Percentiles rank a stretch among this genome's conserved stretches.
Conservation (phyloP, 2,113 vertebrate genomes). For the Marmota flaviventris region DNA sequence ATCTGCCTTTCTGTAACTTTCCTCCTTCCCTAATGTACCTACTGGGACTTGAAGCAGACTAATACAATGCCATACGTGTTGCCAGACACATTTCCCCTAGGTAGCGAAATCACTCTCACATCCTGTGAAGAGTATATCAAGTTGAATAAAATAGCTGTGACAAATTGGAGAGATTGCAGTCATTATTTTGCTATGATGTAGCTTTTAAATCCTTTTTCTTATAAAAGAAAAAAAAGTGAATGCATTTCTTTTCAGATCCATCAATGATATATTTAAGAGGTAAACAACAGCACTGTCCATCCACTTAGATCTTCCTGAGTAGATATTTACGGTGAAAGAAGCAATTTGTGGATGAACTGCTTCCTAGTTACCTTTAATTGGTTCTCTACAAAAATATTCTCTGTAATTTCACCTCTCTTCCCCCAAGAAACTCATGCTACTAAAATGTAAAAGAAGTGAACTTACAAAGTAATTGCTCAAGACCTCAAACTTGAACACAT, state of each 20-base stretch:
- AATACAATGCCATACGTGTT: neutral
- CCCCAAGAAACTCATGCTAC: neutral
- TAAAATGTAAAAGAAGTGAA: neutral
- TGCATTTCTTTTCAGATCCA: neutral
- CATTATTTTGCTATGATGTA: neutral
- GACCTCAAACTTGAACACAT: neutral
- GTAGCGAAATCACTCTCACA: neutral
- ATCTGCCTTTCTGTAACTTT: neutral
- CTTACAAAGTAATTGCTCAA: neutral
- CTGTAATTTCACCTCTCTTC: neutral
- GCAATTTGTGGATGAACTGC: neutral
- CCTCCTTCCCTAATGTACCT: neutral
- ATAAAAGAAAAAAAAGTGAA: neutral
- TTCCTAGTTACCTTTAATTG: conserved; percentile 5
- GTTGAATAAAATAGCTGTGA: conserved; percentile 15
- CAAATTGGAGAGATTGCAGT: conserved; percentile 28
- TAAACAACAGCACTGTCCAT: conserved; percentile 2
- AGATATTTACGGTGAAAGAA: neutral
- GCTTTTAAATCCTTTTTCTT: neutral
- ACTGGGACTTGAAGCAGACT: too few species aligned
- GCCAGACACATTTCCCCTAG: neutral
- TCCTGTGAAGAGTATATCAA: conserved; percentile 1
- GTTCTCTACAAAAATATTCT: neutral
- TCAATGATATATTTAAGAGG: neutral
- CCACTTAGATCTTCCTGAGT: neutral